A percentile compares a stretch with the other conserved stretches of the same genome.
Evolutionary conservation across 1,140 invertebrate genomes (phyloP).

Genomic region (Cylas formicarius): DNA sequence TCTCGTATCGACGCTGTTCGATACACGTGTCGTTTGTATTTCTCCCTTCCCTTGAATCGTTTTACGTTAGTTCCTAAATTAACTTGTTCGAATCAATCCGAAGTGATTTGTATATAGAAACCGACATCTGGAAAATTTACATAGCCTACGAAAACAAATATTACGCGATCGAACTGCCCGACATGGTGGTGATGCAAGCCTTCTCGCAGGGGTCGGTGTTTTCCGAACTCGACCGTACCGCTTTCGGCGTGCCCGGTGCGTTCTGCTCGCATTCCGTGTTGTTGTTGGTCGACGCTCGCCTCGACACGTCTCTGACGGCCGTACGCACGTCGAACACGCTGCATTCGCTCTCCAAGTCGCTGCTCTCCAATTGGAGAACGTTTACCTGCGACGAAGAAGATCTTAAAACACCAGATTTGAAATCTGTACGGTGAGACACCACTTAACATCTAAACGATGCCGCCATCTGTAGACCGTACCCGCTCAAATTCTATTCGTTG

Average conservation of each 20-base stretch:
- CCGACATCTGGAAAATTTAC: constrained; percentile 9
- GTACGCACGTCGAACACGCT: constrained; percentile 52
- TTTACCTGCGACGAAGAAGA: constrained; percentile 35
- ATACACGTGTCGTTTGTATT: neutral
- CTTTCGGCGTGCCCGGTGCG: constrained; percentile 34
- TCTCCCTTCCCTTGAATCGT: neutral
- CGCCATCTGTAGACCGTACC: no score
- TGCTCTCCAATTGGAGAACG: constrained; percentile 43
- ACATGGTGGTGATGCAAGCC: constrained; percentile 53
- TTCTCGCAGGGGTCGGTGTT: constrained; percentile 42
- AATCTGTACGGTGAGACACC: no score
- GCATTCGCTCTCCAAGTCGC: constrained; percentile 54
- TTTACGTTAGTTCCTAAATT: neutral
- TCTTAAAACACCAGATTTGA: no score
- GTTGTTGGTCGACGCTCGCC: constrained; percentile 44
- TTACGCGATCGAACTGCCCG: constrained; percentile 62
- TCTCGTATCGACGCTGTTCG: neutral
- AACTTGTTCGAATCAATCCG: constrained; percentile 2
- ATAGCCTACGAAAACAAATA: constrained; percentile 21
- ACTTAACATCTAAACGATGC: no score
- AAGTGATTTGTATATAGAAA: constrained; percentile 4
- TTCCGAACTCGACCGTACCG: constrained; percentile 40
- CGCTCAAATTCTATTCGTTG: no score
- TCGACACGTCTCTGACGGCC: constrained; percentile 39
- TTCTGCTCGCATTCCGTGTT: constrained; percentile 38